A percentile compares a stretch with the other conserved stretches of the same genome.
Evolutionary conservation across 2,888 invertebrate genomes (phyloP).

Genomic region (Drosophila kanekoi): DNA sequence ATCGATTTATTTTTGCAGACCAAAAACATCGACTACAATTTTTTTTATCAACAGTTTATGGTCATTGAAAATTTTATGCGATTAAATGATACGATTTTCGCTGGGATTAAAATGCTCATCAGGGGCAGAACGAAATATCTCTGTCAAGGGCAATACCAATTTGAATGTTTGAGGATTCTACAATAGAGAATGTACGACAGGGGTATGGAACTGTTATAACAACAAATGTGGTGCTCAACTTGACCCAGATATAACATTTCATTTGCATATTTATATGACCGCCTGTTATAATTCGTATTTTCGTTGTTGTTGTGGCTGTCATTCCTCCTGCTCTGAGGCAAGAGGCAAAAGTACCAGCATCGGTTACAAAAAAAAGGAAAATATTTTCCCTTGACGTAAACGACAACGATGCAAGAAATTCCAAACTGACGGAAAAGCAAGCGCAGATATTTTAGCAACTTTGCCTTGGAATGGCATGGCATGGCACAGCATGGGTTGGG

Average conservation of each 20-base stretch:
- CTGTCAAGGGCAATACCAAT: slow-evolving; percentile 11
- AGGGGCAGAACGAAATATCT: background rate
- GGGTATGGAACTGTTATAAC: background rate
- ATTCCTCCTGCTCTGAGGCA: slow-evolving; percentile 16
- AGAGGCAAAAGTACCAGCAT: slow-evolving; percentile 4
- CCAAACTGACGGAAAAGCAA: slow-evolving; percentile 77
- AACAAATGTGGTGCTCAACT: slow-evolving; percentile 44
- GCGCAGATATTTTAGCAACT: slow-evolving; percentile 73
- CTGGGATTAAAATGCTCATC: slow-evolving; percentile 27
- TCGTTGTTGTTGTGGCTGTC: slow-evolving; percentile 19
- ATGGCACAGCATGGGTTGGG: background rate
- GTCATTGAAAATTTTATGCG: slow-evolving; percentile 54
- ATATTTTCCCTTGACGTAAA: slow-evolving; percentile 66
- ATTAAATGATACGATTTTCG: slow-evolving; percentile 41
- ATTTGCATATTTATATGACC: slow-evolving; percentile 65
- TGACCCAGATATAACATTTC: slow-evolving; percentile 64
- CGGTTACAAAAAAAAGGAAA: slow-evolving; percentile 31
- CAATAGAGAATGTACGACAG: background rate
- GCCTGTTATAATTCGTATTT: slow-evolving; percentile 33
- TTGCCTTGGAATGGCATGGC: slow-evolving; percentile 29
- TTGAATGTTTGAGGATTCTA: slow-evolving; percentile 19
- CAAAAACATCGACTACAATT: slow-evolving; percentile 20
- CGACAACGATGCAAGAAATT: slow-evolving; percentile 71
- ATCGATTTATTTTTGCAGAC: slow-evolving; percentile 32
- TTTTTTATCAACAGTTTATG: slow-evolving; percentile 54